Evolutionary conservation across 2,113 vertebrate genomes (phyloP), one percentile per base, ranked within the genome.

Genomic region (Neofelis nebulosa): DNA sequence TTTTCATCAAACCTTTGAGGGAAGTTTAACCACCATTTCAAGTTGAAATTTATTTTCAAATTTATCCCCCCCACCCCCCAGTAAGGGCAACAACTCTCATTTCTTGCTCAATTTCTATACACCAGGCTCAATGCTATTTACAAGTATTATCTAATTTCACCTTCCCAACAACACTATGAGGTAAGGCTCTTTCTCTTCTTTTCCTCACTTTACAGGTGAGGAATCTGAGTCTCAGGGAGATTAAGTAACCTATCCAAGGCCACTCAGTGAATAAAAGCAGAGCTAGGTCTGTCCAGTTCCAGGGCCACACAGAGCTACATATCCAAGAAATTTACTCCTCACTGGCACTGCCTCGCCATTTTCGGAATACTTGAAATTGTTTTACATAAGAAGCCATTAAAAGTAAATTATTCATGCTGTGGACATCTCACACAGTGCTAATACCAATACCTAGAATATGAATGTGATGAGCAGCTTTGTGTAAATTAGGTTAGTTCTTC

Each of bases 381-480:
- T 94, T 89, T 48, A 79, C 95, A 10, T 88, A 11, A 97, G 12
- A 76, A 19, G 7, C 50, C 78, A 90, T 69, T 80, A 89, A 81
- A 95, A 68, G 66, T 79, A 96, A 94, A 73, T 61, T 33, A 94
- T 84, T 76, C 29, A 29, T 87, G 12, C 12, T 84, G 3, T 95
- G 69, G 25, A 41, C 65, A 93, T 57, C 50, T 65, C 36, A 80
- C 27, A 85, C 27, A 89, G 21, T 71, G 25, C 27, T 96, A 79
- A 89, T 79, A 68, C 50, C 36, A 86, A 7, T 16, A 65, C 61
- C 79, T 1, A 91, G n/a, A 90, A 63, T 15, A 69, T 89, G 52
- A 95, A 48, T 0, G 0, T 83, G 79, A 38, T 52, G 87, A 65
- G 12, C 8, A 87, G 48, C 19, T 52, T 92, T 79, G 52, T 89